Evolutionary conservation across 1,140 invertebrate genomes (phyloP).

Genomic region (Globodera ellingtonae): DNA sequence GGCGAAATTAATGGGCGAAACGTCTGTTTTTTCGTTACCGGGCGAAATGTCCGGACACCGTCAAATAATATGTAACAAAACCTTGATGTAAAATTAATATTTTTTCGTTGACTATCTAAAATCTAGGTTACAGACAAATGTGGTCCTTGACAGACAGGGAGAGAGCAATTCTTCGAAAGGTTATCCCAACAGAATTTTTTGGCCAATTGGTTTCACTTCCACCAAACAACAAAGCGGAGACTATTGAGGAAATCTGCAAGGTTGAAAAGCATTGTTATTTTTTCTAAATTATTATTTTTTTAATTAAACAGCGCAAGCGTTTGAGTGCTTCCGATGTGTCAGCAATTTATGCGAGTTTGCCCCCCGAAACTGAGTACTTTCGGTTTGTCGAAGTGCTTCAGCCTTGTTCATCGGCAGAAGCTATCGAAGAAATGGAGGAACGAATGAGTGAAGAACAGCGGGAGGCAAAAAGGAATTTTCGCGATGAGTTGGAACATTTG

Average conservation of each 20-base stretch:
- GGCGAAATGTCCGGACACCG: too few relatives aligned
- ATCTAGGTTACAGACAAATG: not conserved
- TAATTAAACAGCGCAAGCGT: slow-evolving; percentile 1
- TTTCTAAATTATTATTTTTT: not conserved
- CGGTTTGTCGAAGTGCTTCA: slow-evolving; percentile 39
- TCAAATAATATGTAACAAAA: too few relatives aligned
- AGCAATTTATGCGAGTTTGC: slow-evolving; percentile 31
- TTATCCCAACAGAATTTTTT: slow-evolving; percentile 19
- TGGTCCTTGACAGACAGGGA: slow-evolving; percentile 27
- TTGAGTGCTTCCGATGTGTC: slow-evolving; percentile 31
- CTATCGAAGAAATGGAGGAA: not conserved
- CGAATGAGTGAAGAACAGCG: slow-evolving; percentile 23
- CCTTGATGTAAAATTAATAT: too few relatives aligned
- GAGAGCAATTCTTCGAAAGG: slow-evolving; percentile 12
- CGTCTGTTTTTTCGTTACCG: too few relatives aligned
- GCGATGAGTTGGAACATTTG: slow-evolving; percentile 40
- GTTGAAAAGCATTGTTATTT: not conserved
- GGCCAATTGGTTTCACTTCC: not conserved
- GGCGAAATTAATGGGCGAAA: too few relatives aligned
- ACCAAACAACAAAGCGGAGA: not conserved
- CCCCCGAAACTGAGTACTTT: slow-evolving; percentile 37
- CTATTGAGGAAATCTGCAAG: slow-evolving; percentile 15
- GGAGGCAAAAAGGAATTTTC: slow-evolving; percentile 17
- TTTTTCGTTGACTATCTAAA: too few relatives aligned
- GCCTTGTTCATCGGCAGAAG: slow-evolving; percentile 17